Conservation (phyloP, 2,888 invertebrate genomes). For the Synergus japonicus region DNA sequence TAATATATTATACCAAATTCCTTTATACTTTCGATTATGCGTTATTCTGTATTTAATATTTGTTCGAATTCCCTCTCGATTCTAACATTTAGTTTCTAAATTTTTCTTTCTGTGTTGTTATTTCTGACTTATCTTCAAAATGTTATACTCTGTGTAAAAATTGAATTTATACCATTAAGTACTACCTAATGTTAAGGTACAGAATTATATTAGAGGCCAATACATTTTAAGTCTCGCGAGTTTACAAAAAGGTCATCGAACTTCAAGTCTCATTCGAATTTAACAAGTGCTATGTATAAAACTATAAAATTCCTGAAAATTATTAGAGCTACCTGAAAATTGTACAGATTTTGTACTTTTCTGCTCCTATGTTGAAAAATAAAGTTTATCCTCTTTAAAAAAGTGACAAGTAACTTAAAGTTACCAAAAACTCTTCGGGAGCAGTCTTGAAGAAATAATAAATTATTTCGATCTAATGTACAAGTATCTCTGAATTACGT, state of each 20-base stretch:
- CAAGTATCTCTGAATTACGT: conserved; percentile 4
- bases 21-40: neutral
- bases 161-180: conserved; percentile 28
- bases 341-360: conserved; percentile 21
- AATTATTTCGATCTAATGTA: conserved; percentile 36
- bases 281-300: neutral
- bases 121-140: neutral
- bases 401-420: neutral
- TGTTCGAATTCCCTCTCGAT: neutral
- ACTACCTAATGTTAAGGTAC: conserved; percentile 8
- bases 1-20: neutral
- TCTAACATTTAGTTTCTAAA: neutral
- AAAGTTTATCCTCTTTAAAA: neutral
- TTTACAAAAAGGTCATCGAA: neutral
- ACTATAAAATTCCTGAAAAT: conserved; percentile 33
- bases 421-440: neutral
- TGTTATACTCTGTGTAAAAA: conserved; percentile 27
- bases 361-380: conserved; percentile 1
- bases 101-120: neutral
- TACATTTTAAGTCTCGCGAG: neutral
- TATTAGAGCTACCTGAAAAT: neutral
- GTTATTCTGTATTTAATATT: neutral
- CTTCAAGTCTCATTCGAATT: neutral
- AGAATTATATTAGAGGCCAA: neutral
- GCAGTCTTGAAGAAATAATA: conserved; percentile 5